These are phyloP conservation scores for Hyposoter dolosus DNA, from an alignment of 2,888 invertebrate genomes.

Conservation along the genomic window DNA sequence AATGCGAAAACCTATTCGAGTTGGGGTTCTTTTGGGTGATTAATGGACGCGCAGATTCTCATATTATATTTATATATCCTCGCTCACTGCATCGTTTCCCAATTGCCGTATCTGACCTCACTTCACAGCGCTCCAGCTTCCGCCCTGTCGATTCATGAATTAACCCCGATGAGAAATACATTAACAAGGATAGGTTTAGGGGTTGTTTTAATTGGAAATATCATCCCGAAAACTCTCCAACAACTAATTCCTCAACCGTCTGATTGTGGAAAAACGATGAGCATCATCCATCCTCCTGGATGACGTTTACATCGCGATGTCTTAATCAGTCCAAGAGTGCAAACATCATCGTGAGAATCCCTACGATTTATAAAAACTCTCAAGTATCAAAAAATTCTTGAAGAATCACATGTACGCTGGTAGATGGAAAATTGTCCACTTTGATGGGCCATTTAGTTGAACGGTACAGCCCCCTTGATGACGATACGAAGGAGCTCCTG, in stretches of 20 bases:
- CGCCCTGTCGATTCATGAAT: constrained; percentile 43
- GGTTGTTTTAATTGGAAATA: constrained; percentile 19
- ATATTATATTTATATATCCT: constrained; percentile 56
- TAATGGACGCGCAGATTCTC: constrained; percentile 58
- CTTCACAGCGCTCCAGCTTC: constrained; percentile 2
- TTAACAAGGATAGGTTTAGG: not conserved
- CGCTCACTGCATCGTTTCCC: constrained; percentile 45
- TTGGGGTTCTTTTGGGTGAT: constrained; percentile 51
- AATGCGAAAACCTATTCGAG: constrained; percentile 22
- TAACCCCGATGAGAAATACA: not conserved
- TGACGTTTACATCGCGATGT: constrained; percentile 1
- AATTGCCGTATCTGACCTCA: constrained; percentile 18
- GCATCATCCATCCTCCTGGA: not conserved
- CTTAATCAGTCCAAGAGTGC: not conserved
- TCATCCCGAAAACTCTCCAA: not conserved
- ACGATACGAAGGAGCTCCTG: constrained; percentile 7
- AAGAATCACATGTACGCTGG: not conserved
- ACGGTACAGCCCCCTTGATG: not conserved
- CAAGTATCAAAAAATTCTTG: not conserved
- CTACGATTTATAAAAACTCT: not conserved
- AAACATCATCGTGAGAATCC: not conserved
- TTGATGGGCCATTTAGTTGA: constrained; percentile 2
- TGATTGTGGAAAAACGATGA: constrained; percentile 18
- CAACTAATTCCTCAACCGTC: not conserved
- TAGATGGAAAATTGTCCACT: constrained; percentile 21